phyloP scores from a whole-genome alignment of 2,888 invertebrate genomes.

The Pseudococcus longispinus region DNA sequence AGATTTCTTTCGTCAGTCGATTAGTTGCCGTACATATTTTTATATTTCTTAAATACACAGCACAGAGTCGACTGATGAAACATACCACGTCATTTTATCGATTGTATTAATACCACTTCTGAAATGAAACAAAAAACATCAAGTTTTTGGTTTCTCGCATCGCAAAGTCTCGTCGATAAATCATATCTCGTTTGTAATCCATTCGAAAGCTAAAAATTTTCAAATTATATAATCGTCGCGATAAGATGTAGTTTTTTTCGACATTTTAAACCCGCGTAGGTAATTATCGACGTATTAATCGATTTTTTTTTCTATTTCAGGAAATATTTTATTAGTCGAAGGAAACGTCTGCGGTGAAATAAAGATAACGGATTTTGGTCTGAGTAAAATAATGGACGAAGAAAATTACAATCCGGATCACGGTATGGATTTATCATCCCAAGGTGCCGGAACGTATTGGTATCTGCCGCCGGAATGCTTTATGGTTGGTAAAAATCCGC shows the following conservation, averaged over 20 bases:
- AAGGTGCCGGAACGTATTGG: slow-evolving; percentile 99
- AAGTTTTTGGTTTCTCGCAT: neutral
- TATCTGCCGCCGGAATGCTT: slow-evolving; percentile 99
- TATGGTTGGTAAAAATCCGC: slow-evolving; percentile 98
- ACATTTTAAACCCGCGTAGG: no score
- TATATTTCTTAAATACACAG: neutral
- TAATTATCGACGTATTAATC: neutral
- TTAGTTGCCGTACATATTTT: neutral
- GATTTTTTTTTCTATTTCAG: slow-evolving; percentile 10
- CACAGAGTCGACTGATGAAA: neutral
- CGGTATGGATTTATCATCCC: slow-evolving; percentile 99
- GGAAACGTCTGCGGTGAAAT: slow-evolving; percentile 99
- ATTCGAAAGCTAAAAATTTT: neutral
- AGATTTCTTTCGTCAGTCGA: neutral
- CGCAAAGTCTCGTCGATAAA: neutral
- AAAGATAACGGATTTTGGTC: slow-evolving; percentile 99
- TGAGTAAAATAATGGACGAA: slow-evolving; percentile 99
- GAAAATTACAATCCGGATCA: slow-evolving; percentile 98
- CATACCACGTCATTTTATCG: neutral
- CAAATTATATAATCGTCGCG: neutral
- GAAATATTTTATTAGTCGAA: slow-evolving; percentile 93
- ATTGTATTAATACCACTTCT: neutral
- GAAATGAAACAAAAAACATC: neutral
- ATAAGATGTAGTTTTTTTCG: neutral
- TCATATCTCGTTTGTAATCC: neutral